Base-by-base conservation (phyloP, 53 echinoderm and acorn worm species). In the Holothuria scabra region DNA sequence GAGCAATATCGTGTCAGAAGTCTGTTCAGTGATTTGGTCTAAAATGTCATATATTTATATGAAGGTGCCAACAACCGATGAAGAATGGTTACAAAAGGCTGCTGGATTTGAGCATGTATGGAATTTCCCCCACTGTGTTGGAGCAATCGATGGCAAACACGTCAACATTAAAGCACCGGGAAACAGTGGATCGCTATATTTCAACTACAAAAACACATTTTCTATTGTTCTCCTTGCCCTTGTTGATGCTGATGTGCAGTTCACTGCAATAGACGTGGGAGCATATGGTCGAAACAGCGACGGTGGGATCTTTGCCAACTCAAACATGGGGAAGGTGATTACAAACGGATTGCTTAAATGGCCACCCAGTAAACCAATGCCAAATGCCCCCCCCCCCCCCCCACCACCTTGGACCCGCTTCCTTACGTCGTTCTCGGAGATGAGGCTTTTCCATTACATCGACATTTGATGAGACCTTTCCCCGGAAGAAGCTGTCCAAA, bases 401-500 rank as follows among this genome's bases (percentile, higher is more conserved):
- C n/a, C n/a, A n/a, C n/a, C n/a, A n/a, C n/a, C n/a, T n/a, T 82
- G 37, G 79, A 79, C 19, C 49, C n/a, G 25, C 10, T 91, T 14
- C 92, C 92, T 9, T 66, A 90, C 46, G 86, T 90, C 3, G 32
- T 84, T 35, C 74, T 86, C 11, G 86, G 61, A 23, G 61, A 60
- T 60, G 61, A 60, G 22, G 90, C 86, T 8, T 88, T 91, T 65
- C 88, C 91, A 25, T 23, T 91, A 52, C 88, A 88, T 67, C 23
- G 11, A 1, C 29, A 86, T 65, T 18, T 93, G 10, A 83, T 93
- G 83, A 65, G 90, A 56, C 93, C 93, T 22, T 90, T 44, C 46
- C 90, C 93, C 60, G 81, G 88, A 24, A 48, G 19, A 28, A 11
- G 28, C 2, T 75, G 75, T 28, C 23, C 52, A 19, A n/a, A n/a